These are phyloP conservation scores for Gyrodactylus salaris DNA, from an alignment of 1,140 invertebrate genomes.

Conservation along the genomic window DNA sequence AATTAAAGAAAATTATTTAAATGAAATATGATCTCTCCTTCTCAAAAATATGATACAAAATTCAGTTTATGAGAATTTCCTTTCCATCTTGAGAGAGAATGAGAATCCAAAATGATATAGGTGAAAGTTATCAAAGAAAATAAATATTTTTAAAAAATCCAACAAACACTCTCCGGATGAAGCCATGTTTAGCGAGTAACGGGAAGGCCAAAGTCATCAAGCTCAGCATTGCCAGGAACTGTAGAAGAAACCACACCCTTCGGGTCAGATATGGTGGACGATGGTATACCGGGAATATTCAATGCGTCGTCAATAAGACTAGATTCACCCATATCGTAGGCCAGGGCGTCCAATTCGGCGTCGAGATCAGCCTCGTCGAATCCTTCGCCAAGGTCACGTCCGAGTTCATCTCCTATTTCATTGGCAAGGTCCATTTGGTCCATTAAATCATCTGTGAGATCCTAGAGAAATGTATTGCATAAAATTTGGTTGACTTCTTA, in stretches of 20 bases:
- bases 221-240: too few species aligned
- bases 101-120: too few species aligned
- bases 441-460: neutral
- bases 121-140: too few species aligned
- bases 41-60: too few species aligned
- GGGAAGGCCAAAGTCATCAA: neutral
- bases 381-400: neutral
- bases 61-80: too few species aligned
- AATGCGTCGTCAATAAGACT: too few species aligned
- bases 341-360: neutral
- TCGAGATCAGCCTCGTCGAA: neutral
- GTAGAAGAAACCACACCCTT: neutral
- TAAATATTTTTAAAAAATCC: neutral
- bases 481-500: neutral
- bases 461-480: too few species aligned
- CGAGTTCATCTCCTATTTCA: neutral
- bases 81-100: too few species aligned
- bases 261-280: neutral
- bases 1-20: too few species aligned
- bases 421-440: neutral
- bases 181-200: neutral
- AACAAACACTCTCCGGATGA: neutral
- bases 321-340: neutral
- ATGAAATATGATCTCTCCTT: too few species aligned
- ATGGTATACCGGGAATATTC: neutral